These are phyloP conservation scores for Hedychridium roseum DNA, from an alignment of 2,888 invertebrate species.

Conservation along the genomic window DNA sequence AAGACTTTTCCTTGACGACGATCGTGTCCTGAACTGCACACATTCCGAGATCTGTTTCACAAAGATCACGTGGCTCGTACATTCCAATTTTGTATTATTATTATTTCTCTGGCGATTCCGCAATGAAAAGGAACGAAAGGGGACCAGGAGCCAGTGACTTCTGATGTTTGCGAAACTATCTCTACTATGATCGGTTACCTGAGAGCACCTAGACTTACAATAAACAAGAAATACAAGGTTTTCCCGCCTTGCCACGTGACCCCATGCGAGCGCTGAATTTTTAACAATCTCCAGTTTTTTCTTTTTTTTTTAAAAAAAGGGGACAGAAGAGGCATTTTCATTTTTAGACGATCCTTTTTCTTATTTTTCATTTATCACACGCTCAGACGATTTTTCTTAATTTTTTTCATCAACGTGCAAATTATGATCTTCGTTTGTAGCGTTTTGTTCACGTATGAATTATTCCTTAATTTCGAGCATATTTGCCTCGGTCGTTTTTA, in stretches of 20 bases:
- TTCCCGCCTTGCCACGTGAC: conserved; percentile 9
- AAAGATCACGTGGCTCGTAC: conserved; percentile 2
- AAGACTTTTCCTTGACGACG: conserved; percentile 9
- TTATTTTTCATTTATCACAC: no score
- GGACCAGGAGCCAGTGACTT: conserved; percentile 1
- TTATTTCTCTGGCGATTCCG: background rate
- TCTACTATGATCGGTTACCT: conserved; percentile 33
- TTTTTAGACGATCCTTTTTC: no score
- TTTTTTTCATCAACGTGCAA: no score
- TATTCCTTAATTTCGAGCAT: no score
- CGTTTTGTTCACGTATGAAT: no score
- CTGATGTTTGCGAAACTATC: conserved; percentile 23
- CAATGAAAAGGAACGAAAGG: background rate
- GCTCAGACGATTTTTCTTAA: no score
- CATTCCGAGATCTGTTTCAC: conserved; percentile 13
- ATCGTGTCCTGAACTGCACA: conserved; percentile 10
- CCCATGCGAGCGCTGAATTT: no score
- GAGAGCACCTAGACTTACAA: conserved; percentile 33
- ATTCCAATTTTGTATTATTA: background rate
- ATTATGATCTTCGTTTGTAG: no score
- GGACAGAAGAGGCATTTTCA: no score
- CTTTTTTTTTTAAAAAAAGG: no score
- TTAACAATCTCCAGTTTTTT: no score
- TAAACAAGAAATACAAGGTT: conserved; percentile 30
- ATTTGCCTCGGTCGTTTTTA: no score